phyloP scores from a whole-genome alignment of 37 sponge, comb jelly and placozoan species.

The Agelas oroides region DNA sequence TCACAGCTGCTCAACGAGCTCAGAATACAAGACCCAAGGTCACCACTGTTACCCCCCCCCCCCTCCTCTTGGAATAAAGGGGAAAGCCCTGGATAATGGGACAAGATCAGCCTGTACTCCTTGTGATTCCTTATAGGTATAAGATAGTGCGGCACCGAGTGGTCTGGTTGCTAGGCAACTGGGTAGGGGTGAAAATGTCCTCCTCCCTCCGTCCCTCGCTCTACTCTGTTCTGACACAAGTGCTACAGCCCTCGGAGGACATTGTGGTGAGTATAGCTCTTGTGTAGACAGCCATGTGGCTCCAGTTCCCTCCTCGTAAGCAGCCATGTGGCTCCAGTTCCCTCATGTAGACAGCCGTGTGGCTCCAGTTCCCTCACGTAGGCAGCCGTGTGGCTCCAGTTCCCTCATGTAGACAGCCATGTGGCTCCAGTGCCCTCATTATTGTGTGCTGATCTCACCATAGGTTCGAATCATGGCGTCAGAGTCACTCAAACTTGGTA shows the following conservation, averaged over 20 bases:
- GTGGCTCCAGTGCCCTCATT: background rate
- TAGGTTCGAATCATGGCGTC: constrained; percentile 69
- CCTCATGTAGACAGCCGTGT: background rate
- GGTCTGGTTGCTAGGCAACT: constrained; percentile 82
- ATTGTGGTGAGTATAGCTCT: constrained; percentile 60
- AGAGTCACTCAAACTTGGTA: constrained; percentile 51
- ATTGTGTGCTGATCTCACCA: too few relatives aligned
- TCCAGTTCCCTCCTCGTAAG: too few relatives aligned
- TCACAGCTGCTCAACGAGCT: constrained; percentile 74
- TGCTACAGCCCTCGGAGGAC: constrained; percentile 63
- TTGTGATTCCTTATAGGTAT: constrained; percentile 53
- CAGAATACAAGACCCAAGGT: constrained; percentile 62
- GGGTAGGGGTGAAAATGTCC: constrained; percentile 86
- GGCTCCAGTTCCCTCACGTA: too few relatives aligned
- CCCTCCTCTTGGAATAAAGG: background rate
- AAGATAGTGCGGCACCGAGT: constrained; percentile 73
- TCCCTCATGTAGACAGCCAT: background rate
- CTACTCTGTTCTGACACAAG: constrained; percentile 52
- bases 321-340: background rate
- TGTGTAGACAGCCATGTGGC: background rate
- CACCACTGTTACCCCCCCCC: background rate
- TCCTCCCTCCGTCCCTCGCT: constrained; percentile 68
- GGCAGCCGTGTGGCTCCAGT: background rate
- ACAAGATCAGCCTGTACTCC: background rate
- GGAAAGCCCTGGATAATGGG: background rate